Evolutionary conservation across 2,888 invertebrate species (phyloP), one percentile per base, ranked within the genome.

Genomic region (Andrena chrysosceles): DNA sequence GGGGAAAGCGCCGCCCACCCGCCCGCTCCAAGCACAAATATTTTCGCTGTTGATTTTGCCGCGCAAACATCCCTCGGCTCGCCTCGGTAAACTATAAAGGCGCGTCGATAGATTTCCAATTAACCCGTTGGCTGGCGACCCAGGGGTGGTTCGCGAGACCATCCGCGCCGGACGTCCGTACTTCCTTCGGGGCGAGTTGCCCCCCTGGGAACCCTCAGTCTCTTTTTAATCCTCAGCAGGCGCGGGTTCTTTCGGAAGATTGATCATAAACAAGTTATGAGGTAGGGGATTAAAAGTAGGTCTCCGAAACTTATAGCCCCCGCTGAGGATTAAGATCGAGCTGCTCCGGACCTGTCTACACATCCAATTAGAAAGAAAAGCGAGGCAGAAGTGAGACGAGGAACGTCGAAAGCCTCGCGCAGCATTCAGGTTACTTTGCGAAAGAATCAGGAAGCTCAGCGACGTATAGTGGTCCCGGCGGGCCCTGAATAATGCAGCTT

Each of bases 401-500:
- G 26, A 26, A 33, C 8, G 42, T 10, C 1, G 20, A 20, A 64
- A 49, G 62, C 48, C 23, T 31, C 23, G 52, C 20, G 20, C 35
- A 59, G 29, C 59, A 60, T 68, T 20, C 49, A 35, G 23, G 20
- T 35, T 59, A 29, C 23, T n/a, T 20, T 3, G 64, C 6, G n/a
- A 62, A 75, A 49, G 26, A 67, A 48, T 48, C 20, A 35, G 56
- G 16, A 63, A 70, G 68, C 42, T 5, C 42, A 16, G 42, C 42
- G 42, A 42, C 42, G 42, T 16, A 13, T 42, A 42, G 3, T 1
- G 42, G 42, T 42, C 42, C 42, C 42, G 20, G 26, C 26, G 13
- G 31, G 13, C 16, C 87, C 87, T 90, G 88, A 90, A 90, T 91
- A 90, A 91, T 91, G 88, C 89, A 91, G 81, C 85, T 88, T 35